A percentile compares a stretch with the other conserved stretches of the same genome.
phyloP scores from a whole-genome alignment of 2,113 vertebrate species.

The Catharus fuscescens region DNA sequence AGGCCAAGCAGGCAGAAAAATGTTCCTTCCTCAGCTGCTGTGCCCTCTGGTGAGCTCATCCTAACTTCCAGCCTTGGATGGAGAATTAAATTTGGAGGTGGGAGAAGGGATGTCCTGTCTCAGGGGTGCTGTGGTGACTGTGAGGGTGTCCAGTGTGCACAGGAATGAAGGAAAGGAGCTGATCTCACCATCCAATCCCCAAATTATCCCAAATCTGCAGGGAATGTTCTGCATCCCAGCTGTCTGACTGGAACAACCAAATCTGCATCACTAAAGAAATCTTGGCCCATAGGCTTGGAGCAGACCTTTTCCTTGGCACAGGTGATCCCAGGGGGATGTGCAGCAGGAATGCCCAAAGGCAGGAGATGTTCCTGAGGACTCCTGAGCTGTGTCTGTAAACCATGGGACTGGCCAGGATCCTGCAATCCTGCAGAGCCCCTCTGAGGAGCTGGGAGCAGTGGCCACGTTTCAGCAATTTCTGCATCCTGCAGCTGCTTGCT shows the following conservation, averaged over 20 bases:
- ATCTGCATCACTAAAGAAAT: not conserved
- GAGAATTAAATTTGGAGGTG: not conserved
- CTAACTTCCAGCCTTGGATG: not conserved
- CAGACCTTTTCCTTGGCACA: not conserved
- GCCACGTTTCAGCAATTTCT: not conserved
- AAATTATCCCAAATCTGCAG: not conserved
- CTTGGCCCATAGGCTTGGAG: not conserved
- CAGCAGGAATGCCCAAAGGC: accelerated
- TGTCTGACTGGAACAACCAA: accelerated
- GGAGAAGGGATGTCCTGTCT: not conserved
- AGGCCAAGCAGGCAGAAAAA: not conserved
- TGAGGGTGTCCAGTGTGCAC: not conserved
- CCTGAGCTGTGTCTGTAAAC: accelerated
- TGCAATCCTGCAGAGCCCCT: not conserved
- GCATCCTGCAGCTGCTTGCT: not conserved
- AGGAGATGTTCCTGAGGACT: not conserved
- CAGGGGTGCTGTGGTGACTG: not conserved
- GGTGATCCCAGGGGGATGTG: not conserved
- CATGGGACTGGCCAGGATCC: not conserved
- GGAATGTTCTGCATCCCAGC: not conserved
- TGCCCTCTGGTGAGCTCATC: not conserved
- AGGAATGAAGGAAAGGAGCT: not conserved
- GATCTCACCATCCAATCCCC: accelerated
- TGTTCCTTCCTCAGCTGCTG: not conserved
- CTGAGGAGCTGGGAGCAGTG: not conserved